These are phyloP conservation scores for Sparidentex hasta DNA, from an alignment of 2,797 vertebrate species.

Conservation along the genomic window DNA sequence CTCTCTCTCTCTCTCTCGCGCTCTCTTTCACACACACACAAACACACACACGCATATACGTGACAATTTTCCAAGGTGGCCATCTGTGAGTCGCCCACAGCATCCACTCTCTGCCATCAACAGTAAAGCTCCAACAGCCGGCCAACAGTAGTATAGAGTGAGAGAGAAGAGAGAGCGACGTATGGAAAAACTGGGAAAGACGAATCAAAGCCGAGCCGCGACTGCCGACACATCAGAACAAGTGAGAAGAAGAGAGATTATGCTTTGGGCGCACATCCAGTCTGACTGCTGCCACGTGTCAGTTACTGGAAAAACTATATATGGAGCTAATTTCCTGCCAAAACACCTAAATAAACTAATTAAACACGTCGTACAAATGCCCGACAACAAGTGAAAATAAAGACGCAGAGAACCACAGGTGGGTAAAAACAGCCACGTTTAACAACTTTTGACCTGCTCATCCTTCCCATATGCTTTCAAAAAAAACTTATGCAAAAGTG, in stretches of 20 bases:
- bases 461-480: too few relatives aligned
- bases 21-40: slow-evolving; percentile 4
- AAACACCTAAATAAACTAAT: too few relatives aligned
- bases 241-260: not conserved
- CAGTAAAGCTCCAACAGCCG: slow-evolving; percentile 3
- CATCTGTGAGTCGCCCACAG: slow-evolving; percentile 45
- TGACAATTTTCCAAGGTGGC: slow-evolving; percentile 39
- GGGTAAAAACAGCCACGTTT: too few relatives aligned
- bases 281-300: not conserved
- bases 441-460: too few relatives aligned
- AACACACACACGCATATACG: slow-evolving; percentile 11
- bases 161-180: not conserved
- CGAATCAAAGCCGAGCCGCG: not conserved
- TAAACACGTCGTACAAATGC: too few relatives aligned
- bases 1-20: too few relatives aligned
- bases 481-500: too few relatives aligned
- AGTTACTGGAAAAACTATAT: not conserved
- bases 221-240: not conserved
- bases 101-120: slow-evolving; percentile 15
- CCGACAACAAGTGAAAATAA: too few relatives aligned
- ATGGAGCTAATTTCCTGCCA: too few relatives aligned
- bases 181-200: not conserved
- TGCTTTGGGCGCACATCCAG: not conserved
- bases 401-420: too few relatives aligned
- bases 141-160: not conserved